Evolutionary conservation across 1,140 invertebrate species (phyloP), one percentile per base, ranked within the genome.

Genomic region (Trachelipus rathkii): DNA sequence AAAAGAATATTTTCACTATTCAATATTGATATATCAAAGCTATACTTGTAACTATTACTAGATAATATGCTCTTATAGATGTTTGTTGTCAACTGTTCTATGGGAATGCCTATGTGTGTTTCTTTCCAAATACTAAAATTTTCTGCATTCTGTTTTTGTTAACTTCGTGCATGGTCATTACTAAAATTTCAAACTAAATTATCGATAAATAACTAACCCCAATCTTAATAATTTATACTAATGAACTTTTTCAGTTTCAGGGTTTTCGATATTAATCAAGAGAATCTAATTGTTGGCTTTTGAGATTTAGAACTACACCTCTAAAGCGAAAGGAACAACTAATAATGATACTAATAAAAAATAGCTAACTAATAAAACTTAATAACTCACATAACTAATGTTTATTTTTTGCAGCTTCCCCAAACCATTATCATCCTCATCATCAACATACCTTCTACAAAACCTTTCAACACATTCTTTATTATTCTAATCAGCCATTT

Each of bases 91-190:
- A 33, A 33, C 33, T 33, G 33, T 33, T 33, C 33, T 33, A 33
- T 1, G 6, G 6, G 33, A 33, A 33, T 33, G 33, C 33, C 6
- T 33, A 33, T 33, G 6, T 33, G 33, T 33, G 6, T 33, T 33
- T 33, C 33, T 33, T 33, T 33, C 33, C 33, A 33, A 33, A 33
- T 33, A 33, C 33, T 33, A 33, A 33, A 33, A 33, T 3, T 60
- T 60, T 60, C 50, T 60, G 50, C 50, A 60, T 19, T 60, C 50
- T 60, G 50, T 60, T 60, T 60, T 60, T 60, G 50, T 60, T 4
- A 60, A 15, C 11, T 60, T 60, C 11, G 19, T 60, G 50, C 50
- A 60, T 60, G 50, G 8, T 19, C 19, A 60, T 33, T 15, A 60
- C 50, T 60, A 60, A 60, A 60, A 19, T 19, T 60, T 19, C 50